Evolutionary conservation across 2,888 invertebrate species (phyloP).

Genomic region (Drosophila tanythrix): DNA sequence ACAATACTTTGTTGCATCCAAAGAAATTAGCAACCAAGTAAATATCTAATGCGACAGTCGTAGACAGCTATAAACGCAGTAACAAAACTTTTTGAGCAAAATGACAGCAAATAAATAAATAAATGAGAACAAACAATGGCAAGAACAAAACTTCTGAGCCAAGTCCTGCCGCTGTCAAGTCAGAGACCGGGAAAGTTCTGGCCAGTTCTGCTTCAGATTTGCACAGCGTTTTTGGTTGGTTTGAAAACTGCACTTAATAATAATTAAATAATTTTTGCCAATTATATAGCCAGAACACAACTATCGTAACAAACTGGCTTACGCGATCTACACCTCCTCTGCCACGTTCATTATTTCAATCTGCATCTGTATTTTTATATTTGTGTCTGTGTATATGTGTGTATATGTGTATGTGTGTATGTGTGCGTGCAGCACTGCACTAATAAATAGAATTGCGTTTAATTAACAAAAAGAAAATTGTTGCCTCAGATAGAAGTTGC

Average conservation of each 20-base stretch:
- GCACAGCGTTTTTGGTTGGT: constrained; percentile 9
- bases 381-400: neutral
- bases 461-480: constrained; percentile 75
- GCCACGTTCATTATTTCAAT: constrained; percentile 26
- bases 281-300: constrained; percentile 62
- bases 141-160: constrained; percentile 39
- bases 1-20: constrained; percentile 42
- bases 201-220: constrained; percentile 8
- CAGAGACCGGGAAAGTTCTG: constrained; percentile 19
- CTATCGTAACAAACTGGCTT: constrained; percentile 50
- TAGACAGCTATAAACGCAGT: constrained; percentile 32
- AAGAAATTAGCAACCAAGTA: constrained; percentile 24
- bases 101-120: constrained; percentile 43
- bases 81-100: constrained; percentile 38
- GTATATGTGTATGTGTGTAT: constrained; percentile 10
- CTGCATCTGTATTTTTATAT: constrained; percentile 8
- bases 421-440: constrained; percentile 42
- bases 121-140: constrained; percentile 12
- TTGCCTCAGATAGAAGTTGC: constrained; percentile 53
- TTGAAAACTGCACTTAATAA: constrained; percentile 70
- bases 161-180: constrained; percentile 18
- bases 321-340: constrained; percentile 21
- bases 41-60: constrained; percentile 15
- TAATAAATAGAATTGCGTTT: constrained; percentile 76
- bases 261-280: constrained; percentile 78